Base-by-base conservation (phyloP, 1,140 invertebrate genomes). In the Heliconius nattereri region DNA sequence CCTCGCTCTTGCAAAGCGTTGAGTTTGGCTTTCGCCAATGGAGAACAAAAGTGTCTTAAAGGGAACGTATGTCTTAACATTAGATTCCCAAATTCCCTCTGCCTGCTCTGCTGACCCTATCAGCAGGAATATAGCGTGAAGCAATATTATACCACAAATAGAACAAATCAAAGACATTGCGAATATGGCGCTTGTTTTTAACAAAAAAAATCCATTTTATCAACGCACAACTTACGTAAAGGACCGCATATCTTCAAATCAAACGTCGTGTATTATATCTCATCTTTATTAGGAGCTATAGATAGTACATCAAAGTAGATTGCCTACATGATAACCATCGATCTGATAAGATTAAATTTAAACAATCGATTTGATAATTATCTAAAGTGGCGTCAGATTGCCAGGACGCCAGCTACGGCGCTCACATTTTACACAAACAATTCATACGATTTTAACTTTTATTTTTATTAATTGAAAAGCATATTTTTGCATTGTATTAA, bases 251-350 rank as follows among this genome's bases (percentile, higher is more conserved):
- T 74, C 72, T 54, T 20, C 19, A 78, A 78, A 78, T 78, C 52
- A 57, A 49, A 73, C 40, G 3, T 54, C 37, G 66, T 75, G 7
- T 11, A 57, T 26, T 49, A 37, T 79, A 75, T 79, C 57, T 52
- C 37, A 75, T 71, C 75, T 76, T 71, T 75, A 79, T 75, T 75
- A 79, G 57, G 23, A 40, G 60, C 73, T 75, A 79, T 79, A 79
- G 78, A 79, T 79, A 79, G n/a, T 37, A 79, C 73, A 79, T 79
- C 78, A 79, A 79, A 79, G 73, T 37, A 45, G 73, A 79, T 79
- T 79, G 45, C 78, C 57, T 75, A 20, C 78, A 19, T 70, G 73
- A 79, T 79, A 52, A n/a, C 19, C 13, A 79, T 79, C 78, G 32
- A 79, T 79, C 73, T 71, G 73, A 79, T 79, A 7, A 75, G 73